phyloP scores from a whole-genome alignment of 2,797 vertebrate genomes.

The Erethizon dorsatum region DNA sequence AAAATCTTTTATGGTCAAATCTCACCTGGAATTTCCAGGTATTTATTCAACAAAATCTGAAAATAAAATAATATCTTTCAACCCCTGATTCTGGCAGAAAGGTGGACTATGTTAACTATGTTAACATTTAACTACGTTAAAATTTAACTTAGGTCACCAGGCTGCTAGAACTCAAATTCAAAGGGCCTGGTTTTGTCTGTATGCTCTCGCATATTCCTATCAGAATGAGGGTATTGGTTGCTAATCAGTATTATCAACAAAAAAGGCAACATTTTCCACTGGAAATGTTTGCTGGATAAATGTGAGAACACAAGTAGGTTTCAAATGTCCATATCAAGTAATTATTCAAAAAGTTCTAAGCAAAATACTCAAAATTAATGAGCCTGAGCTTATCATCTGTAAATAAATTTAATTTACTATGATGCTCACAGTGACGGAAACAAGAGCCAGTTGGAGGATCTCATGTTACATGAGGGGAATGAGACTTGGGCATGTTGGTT shows the following conservation, averaged over 20 bases:
- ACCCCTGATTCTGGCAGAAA: not conserved
- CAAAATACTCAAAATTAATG: not conserved
- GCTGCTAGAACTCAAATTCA: not conserved
- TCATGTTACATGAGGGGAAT: not conserved
- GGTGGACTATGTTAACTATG: not conserved
- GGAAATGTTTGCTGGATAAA: not conserved
- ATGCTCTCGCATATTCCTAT: not conserved
- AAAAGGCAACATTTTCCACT: not conserved
- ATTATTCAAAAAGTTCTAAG: constrained; percentile 6
- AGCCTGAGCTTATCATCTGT: not conserved
- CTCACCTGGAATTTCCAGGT: not conserved
- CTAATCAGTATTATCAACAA: not conserved
- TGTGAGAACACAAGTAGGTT: not conserved
- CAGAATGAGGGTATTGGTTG: not conserved
- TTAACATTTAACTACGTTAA: not conserved
- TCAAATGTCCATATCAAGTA: not conserved
- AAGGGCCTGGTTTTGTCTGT: not conserved
- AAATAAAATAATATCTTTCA: constrained; percentile 44
- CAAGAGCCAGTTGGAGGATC: not conserved
- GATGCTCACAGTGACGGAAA: not conserved
- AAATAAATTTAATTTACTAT: not conserved
- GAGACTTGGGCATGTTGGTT: not conserved
- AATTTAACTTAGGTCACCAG: not conserved
- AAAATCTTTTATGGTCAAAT: not conserved
- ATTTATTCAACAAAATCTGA: constrained; percentile 14